A percentile compares a stretch with the other conserved stretches of the same genome.
These are phyloP conservation scores for Leptura quadrifasciata DNA, from an alignment of 2,888 invertebrate genomes.

Conservation along the genomic window DNA sequence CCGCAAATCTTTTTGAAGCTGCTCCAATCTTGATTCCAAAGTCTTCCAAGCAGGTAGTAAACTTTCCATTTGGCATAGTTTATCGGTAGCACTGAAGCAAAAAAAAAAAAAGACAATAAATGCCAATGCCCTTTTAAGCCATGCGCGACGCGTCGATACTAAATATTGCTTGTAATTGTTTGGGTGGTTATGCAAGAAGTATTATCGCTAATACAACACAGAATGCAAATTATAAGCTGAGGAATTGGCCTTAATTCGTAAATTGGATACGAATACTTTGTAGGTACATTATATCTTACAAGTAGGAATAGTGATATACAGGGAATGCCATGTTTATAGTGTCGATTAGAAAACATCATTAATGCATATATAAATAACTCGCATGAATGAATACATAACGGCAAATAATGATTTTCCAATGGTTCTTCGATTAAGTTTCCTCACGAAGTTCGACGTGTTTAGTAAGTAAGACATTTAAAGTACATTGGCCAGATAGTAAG, in stretches of 20 bases:
- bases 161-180: too few species aligned
- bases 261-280: background rate
- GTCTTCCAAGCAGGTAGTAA: conserved; percentile 85
- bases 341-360: conserved; percentile 41
- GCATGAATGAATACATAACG: conserved; percentile 60
- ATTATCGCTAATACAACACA: too few species aligned
- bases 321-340: conserved; percentile 10
- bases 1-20: conserved; percentile 84
- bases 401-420: conserved; percentile 58
- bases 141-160: too few species aligned
- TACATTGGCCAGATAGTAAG: conserved; percentile 62
- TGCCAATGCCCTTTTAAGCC: background rate
- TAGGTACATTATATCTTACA: background rate
- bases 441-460: conserved; percentile 63
- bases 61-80: conserved; percentile 83
- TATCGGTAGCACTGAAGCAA: conserved; percentile 81
- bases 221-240: background rate
- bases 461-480: conserved; percentile 63
- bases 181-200: too few species aligned
- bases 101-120: conserved; percentile 35
- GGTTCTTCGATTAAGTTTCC: conserved; percentile 59
- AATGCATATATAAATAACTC: conserved; percentile 43
- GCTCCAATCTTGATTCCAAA: conserved; percentile 84
- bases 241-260: background rate
- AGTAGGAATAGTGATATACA: background rate